phyloP scores from a whole-genome alignment of 2,797 vertebrate species.

The Chiloscyllium punctatum region DNA sequence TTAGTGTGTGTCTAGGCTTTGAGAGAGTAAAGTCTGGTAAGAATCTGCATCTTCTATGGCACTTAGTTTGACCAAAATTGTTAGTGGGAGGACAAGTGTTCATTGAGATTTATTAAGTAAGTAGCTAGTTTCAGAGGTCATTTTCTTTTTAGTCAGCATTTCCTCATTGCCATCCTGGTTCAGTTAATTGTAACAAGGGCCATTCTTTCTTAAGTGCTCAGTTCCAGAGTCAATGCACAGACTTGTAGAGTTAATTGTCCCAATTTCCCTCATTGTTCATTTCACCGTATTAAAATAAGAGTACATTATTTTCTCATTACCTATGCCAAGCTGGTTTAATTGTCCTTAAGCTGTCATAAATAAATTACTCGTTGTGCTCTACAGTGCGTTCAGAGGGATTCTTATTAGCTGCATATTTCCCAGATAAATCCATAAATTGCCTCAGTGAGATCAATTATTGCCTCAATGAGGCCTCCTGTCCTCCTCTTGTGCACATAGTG shows the following conservation, averaged over 20 bases:
- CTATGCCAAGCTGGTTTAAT: background rate
- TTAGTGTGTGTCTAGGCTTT: background rate
- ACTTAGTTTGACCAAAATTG: background rate
- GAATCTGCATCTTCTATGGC: background rate
- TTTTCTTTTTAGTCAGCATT: background rate
- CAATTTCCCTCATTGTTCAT: conserved; percentile 23
- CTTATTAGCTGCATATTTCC: background rate
- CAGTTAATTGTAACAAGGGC: background rate
- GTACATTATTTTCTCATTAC: conserved; percentile 34
- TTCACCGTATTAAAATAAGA: background rate
- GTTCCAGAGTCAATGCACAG: background rate
- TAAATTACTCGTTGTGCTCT: background rate
- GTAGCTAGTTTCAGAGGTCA: background rate
- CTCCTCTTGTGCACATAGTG: background rate
- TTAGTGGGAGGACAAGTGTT: background rate
- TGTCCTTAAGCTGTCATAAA: conserved; percentile 22
- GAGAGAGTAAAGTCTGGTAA: background rate
- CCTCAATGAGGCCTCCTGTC: background rate
- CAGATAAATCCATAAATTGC: background rate
- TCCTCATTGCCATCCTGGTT: background rate
- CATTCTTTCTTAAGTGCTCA: conserved; percentile 14
- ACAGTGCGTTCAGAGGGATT: background rate
- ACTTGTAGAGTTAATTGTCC: background rate
- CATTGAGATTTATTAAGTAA: background rate
- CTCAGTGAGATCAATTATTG: no score